A percentile compares a stretch with the other conserved stretches of the same genome.
Conservation (phyloP, 1,140 invertebrate genomes). For the Tribolium madens region DNA sequence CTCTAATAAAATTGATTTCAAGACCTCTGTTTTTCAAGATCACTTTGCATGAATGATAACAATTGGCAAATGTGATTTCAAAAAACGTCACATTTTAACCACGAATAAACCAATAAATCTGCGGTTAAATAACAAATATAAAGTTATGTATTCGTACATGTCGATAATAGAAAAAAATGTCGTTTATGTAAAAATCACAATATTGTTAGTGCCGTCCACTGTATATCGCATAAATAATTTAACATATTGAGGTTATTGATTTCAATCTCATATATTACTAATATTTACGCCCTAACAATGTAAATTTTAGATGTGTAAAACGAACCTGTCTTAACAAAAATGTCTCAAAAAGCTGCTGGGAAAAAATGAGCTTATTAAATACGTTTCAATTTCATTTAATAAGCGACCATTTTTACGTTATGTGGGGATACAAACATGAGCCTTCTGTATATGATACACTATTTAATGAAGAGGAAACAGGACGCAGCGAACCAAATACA, state of each 20-base stretch:
- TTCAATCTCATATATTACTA: constrained; percentile 28
- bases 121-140: constrained; percentile 17
- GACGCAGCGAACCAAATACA: constrained; percentile 58
- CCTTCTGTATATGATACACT: constrained; percentile 54
- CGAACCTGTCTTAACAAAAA: constrained; percentile 48
- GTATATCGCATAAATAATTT: too few species aligned
- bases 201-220: constrained; percentile 16
- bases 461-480: constrained; percentile 46
- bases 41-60: constrained; percentile 28
- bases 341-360: constrained; percentile 51
- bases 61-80: too few species aligned
- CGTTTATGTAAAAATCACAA: constrained; percentile 1
- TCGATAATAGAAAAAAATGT: neutral
- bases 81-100: constrained; percentile 12
- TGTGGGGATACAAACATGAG: constrained; percentile 50
- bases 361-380: constrained; percentile 46
- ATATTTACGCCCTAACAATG: constrained; percentile 20
- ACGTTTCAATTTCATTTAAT: constrained; percentile 4
- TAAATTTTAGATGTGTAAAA: constrained; percentile 35
- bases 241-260: constrained; percentile 35
- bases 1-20: too few species aligned
- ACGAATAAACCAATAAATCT: constrained; percentile 11
- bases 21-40: neutral
- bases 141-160: neutral
- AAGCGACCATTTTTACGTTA: constrained; percentile 34